A percentile compares a stretch with the other conserved stretches of the same genome.
Conservation (phyloP, 1,140 invertebrate species). For the Papilio polyxenes region DNA sequence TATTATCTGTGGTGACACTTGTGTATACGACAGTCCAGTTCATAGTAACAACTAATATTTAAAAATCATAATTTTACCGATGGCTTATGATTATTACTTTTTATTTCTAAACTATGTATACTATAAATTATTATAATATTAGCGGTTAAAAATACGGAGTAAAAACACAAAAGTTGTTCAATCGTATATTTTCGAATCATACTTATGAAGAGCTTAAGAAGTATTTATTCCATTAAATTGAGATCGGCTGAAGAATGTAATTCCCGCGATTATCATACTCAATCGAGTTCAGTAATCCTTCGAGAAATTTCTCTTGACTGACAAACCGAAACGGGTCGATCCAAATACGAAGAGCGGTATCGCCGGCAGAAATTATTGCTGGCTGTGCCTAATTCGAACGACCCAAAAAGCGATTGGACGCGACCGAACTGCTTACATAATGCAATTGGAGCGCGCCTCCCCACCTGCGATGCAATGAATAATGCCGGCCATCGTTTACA, state of each 20-base stretch:
- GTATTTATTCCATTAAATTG: constrained; percentile 32
- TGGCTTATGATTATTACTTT: too few relatives aligned
- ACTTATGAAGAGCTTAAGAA: constrained; percentile 8
- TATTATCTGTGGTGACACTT: neutral
- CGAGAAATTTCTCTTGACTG: constrained; percentile 29
- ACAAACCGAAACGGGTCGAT: constrained; percentile 23
- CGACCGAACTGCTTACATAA: constrained; percentile 58
- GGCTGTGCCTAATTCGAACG: constrained; percentile 63
- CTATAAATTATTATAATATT: neutral
- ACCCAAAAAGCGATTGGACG: constrained; percentile 64
- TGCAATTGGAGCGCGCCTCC: constrained; percentile 65
- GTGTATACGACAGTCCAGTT: neutral
- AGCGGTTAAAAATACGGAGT: neutral
- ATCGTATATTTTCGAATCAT: constrained; percentile 1
- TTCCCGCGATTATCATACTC: constrained; percentile 29
- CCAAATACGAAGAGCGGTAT: constrained; percentile 31
- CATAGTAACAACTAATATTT: too few relatives aligned
- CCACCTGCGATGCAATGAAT: constrained; percentile 57
- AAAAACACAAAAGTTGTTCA: neutral
- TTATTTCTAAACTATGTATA: too few relatives aligned
- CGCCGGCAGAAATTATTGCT: constrained; percentile 46
- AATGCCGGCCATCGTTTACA: constrained; percentile 20
- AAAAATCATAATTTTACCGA: too few relatives aligned
- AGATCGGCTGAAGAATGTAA: neutral
- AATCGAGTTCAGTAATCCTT: constrained; percentile 24